Conservation (phyloP, 2,113 vertebrate genomes). For the human region GRCh38 chr5:68411001-68411500, state of each 20-base stretch:
- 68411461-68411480: not conserved
- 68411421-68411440: not conserved
- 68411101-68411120: not conserved
- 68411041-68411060: not conserved
- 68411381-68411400: not conserved
- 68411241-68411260: not conserved
- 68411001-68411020: not conserved
- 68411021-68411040: fast-evolving
- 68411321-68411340: not conserved
- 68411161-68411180: not conserved
- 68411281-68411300: not conserved
- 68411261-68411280: not conserved
- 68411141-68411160: not conserved
- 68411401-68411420: not conserved
- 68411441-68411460: not conserved
- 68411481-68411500: not conserved
- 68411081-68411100: not conserved
- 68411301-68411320: not conserved
- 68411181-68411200: not conserved
- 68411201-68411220: not conserved
- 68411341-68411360: not conserved
- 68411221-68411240: not conserved
- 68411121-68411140: not conserved
- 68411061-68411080: not conserved
- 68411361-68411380: not conserved